Base-by-base conservation (phyloP, 2,797 vertebrate species). In the Kryptopterus vitreolus region DNA sequence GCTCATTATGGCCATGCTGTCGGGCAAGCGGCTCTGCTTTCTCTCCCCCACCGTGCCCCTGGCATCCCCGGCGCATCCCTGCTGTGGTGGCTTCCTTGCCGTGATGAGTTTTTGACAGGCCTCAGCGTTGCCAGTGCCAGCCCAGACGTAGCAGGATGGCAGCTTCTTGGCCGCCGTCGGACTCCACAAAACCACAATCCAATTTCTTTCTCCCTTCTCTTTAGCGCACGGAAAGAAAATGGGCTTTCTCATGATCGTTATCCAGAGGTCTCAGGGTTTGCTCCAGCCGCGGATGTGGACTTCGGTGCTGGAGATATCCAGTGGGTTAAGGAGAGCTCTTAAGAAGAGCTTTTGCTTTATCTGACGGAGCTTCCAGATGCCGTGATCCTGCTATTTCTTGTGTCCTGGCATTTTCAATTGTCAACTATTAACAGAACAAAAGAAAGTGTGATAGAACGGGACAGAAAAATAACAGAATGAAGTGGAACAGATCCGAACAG, bases 81-180 rank as follows among this genome's bases (percentile, higher is more conserved):
- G 91, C 92, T 87, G 93, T 90, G 93, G 89, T 83, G 83, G 92
- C 92, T 94, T 94, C 94, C 93, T 94, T 88, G 86, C 89, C 78
- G 83, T 94, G 92, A 93, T 91, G 92, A 92, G 93, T 91, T 92
- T 93, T 92, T 95, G 94, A 95, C 94, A 94, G 92, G 91, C 90
- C 88, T 89, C 88, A 88, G 91, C 91, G 88, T 90, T 89, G 90
- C 63, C 90, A 55, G 84, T 94, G 93, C 93, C 94, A 95, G 93
- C 87, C 88, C 88, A 93, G 91, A 93, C 92, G 91, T 89, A 82
- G 84, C 90, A 92, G 66, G 87, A 88, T 94, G 94, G 93, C 94
- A 95, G 93, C 92, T 94, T 94, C 91, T 94, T 95, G 93, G 94
- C 93, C 88, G 85, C 77, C 84, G 77, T 80, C 83, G 81, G 65